These are phyloP conservation scores for Nymphalis urticae DNA, from an alignment of 2,888 invertebrate species.

Conservation along the genomic window DNA sequence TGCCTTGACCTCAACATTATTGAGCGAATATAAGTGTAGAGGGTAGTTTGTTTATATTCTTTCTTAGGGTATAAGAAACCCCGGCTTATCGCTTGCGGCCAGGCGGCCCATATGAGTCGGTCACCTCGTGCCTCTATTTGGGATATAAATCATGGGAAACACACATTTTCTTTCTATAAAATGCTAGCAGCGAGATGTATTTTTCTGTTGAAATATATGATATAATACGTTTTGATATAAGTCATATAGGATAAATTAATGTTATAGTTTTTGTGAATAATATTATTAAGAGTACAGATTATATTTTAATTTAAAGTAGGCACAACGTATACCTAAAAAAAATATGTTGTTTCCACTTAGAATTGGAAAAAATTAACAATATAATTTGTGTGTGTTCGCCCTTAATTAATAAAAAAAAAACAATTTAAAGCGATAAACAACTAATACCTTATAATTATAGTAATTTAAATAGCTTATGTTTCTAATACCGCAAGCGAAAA, in stretches of 20 bases:
- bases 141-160: constrained; percentile 78
- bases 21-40: constrained; percentile 63
- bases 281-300: no score
- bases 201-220: constrained; percentile 56
- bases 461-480: not conserved
- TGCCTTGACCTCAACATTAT: constrained; percentile 50
- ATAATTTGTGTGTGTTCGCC: no score
- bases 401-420: not conserved
- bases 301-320: no score
- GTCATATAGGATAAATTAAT: no score
- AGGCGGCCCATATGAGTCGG: constrained; percentile 64
- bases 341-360: no score
- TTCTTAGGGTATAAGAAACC: constrained; percentile 67
- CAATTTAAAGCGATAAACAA: not conserved
- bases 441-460: not conserved
- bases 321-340: no score
- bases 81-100: constrained; percentile 76
- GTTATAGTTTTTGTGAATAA: no score
- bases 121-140: constrained; percentile 69
- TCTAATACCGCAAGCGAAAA: not conserved
- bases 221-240: no score
- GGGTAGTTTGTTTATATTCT: constrained; percentile 76
- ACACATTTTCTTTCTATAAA: constrained; percentile 78
- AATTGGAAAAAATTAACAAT: no score
- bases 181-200: constrained; percentile 67